Evolutionary conservation across 2,113 vertebrate genomes (phyloP).

Genomic region (Choloepus hoffmanni): DNA sequence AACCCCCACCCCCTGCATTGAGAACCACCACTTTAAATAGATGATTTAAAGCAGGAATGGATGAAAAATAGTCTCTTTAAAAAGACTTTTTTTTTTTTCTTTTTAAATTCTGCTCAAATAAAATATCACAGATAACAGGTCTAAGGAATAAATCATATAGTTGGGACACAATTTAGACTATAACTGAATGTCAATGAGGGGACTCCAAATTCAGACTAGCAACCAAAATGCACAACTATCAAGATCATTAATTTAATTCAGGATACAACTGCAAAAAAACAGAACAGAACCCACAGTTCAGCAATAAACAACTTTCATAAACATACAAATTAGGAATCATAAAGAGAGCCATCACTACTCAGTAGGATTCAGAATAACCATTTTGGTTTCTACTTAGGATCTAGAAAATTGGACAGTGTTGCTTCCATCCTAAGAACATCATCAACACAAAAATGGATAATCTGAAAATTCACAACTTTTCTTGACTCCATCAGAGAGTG

Average conservation of each 20-base stretch:
- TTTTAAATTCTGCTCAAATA: conserved; percentile 78
- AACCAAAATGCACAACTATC: neutral
- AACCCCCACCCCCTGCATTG: neutral
- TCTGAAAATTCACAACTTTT: no score
- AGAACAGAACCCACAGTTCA: neutral
- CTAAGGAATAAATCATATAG: neutral
- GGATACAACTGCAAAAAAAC: neutral
- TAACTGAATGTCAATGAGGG: neutral
- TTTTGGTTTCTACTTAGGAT: neutral
- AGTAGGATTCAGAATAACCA: neutral
- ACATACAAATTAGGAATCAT: neutral
- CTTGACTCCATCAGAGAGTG: neutral
- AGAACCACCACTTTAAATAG: conserved; percentile 65
- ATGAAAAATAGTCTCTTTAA: conserved; percentile 48
- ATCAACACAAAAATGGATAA: no score
- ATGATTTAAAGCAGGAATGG: neutral
- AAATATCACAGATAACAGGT: conserved; percentile 74
- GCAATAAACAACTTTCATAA: neutral
- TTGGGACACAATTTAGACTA: neutral
- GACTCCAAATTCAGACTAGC: neutral
- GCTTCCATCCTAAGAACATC: no score
- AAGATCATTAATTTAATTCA: neutral
- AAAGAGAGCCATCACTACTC: neutral
- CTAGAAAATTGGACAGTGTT: no score
- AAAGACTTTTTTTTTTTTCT: conserved; percentile 63